Evolutionary conservation across 2,113 vertebrate species (phyloP).

Genomic region (Bubalus kerabau): DNA sequence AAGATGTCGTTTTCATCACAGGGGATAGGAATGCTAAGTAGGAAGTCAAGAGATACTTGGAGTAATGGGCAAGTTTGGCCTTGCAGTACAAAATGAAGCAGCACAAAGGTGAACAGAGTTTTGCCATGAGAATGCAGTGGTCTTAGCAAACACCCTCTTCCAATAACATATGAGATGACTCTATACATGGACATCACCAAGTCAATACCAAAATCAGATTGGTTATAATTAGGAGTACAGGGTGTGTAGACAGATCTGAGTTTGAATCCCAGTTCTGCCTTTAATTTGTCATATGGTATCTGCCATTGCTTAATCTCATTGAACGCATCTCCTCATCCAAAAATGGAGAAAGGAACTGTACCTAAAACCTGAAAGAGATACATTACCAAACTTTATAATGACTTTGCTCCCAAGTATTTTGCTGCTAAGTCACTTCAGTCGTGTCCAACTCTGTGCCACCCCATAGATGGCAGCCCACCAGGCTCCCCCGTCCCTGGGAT

Average conservation of each 20-base stretch:
- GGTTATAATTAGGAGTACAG: background rate
- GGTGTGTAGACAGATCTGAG: background rate
- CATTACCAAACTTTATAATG: background rate
- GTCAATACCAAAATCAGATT: background rate
- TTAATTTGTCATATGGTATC: background rate
- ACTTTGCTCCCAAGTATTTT: background rate
- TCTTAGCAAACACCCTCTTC: background rate
- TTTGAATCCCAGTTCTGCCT: background rate
- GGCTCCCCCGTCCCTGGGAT: too few relatives aligned
- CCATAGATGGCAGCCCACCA: too few relatives aligned
- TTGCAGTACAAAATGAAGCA: background rate
- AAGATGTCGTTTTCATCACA: background rate
- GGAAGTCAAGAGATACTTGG: background rate
- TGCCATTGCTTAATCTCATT: background rate
- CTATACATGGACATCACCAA: background rate
- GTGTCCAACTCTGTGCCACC: too few relatives aligned
- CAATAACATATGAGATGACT: background rate
- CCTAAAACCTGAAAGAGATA: background rate
- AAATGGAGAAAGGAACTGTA: background rate
- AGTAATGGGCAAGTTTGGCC: background rate
- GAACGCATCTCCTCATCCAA: background rate
- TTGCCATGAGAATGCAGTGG: background rate
- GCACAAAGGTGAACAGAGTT: background rate
- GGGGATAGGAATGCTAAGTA: background rate
- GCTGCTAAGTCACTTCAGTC: too few relatives aligned